A percentile compares a stretch with the other conserved stretches of the same genome.
These are phyloP conservation scores for Stratiomys singularior DNA, from an alignment of 2,888 invertebrate genomes.

Conservation along the genomic window DNA sequence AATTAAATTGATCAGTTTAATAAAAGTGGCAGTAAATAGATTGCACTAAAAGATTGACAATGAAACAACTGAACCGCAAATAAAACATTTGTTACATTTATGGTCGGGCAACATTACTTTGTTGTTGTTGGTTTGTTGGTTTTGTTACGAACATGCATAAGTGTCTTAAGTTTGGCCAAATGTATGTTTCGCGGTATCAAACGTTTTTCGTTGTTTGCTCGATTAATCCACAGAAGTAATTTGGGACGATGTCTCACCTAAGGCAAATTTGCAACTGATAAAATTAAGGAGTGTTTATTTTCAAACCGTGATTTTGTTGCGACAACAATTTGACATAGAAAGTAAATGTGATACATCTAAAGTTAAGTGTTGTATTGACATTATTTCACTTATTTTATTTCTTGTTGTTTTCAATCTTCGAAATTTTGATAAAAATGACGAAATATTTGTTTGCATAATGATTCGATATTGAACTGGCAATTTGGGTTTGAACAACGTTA, in stretches of 20 bases:
- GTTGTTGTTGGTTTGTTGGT: not conserved
- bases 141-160: not conserved
- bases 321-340: not conserved
- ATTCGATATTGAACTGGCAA: no score
- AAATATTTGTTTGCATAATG: no score
- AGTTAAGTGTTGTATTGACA: not conserved
- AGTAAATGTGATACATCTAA: not conserved
- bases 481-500: no score
- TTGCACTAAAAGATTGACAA: conserved; percentile 10
- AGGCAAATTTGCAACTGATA: not conserved
- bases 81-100: conserved; percentile 1
- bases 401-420: no score
- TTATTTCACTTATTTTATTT: not conserved
- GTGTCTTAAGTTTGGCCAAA: not conserved
- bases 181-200: not conserved
- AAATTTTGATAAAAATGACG: no score
- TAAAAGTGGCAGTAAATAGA: not conserved
- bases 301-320: no score
- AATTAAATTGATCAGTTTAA: not conserved
- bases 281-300: no score
- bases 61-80: not conserved
- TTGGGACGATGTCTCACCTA: not conserved
- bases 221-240: not conserved
- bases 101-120: not conserved
- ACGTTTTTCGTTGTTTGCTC: not conserved